A percentile compares a stretch with the other conserved stretches of the same genome.
Evolutionary conservation across 2,888 invertebrate genomes (phyloP).

Genomic region (Glyphotaelius pellucidus): DNA sequence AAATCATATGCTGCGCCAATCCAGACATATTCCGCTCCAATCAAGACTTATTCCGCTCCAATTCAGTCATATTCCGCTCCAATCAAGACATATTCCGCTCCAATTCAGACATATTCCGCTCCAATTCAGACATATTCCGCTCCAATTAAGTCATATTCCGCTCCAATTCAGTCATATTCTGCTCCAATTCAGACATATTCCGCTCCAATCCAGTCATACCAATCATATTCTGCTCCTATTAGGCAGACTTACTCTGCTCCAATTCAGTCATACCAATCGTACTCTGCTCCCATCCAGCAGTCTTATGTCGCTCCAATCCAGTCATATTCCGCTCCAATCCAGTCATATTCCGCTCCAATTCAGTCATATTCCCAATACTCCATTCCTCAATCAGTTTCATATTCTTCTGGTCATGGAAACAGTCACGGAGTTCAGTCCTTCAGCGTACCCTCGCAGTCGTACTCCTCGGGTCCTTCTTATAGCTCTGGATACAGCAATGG

Average conservation of each 20-base stretch:
- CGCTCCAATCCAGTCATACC: not conserved
- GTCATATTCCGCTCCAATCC: not conserved
- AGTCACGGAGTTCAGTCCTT: not conserved
- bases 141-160: not conserved
- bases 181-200: not conserved
- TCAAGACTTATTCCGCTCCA: not conserved
- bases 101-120: not conserved
- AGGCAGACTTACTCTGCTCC: not conserved
- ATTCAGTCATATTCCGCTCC: slow-evolving; percentile 6
- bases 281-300: slow-evolving; percentile 6
- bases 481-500: slow-evolving; percentile 18
- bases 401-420: not conserved
- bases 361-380: not conserved
- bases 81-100: not conserved
- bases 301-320: slow-evolving; percentile 3
- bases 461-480: not conserved
- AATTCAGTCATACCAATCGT: not conserved
- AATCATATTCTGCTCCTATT: not conserved
- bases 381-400: not conserved
- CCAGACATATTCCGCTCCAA: slow-evolving; percentile 5
- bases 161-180: not conserved
- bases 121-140: not conserved
- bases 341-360: not conserved
- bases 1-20: slow-evolving; percentile 2
- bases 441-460: not conserved